Conservation (phyloP, 1,140 invertebrate genomes). For the Rhagoletis zephyria region DNA sequence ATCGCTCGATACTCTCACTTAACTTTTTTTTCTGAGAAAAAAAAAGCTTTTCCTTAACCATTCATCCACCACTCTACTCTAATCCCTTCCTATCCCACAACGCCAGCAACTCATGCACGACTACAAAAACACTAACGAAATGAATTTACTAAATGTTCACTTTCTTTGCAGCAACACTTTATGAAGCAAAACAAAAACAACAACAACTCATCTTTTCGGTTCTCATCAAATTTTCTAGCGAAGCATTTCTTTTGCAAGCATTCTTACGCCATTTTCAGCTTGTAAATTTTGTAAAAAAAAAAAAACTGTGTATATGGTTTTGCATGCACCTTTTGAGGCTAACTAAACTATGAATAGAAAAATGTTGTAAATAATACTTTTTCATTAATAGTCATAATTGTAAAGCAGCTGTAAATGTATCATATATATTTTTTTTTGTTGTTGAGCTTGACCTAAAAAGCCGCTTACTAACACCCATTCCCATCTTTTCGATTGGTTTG, state of each 20-base stretch:
- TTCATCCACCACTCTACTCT: background rate
- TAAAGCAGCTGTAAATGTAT: background rate
- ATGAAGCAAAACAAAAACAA: background rate
- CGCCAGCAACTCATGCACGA: background rate
- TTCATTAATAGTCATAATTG: background rate
- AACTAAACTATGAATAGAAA: background rate
- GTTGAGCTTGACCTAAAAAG: background rate
- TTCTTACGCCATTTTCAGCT: conserved; percentile 21
- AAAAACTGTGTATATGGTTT: background rate
- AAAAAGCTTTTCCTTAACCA: background rate
- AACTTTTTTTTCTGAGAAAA: no score
- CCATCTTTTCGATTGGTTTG: background rate
- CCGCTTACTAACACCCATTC: background rate
- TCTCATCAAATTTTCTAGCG: background rate
- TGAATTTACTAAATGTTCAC: conserved; percentile 2
- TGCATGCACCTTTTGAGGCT: background rate
- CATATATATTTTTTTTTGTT: background rate
- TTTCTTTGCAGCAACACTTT: conserved; percentile 26
- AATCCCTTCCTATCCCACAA: background rate
- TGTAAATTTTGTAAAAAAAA: conserved; percentile 38
- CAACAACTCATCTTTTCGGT: conserved; percentile 42
- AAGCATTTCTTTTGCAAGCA: background rate
- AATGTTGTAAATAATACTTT: background rate
- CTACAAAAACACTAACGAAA: background rate
- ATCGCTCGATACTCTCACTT: no score